Evolutionary conservation across 2,113 vertebrate genomes (phyloP).

Genomic region (Xerus inauris): DNA sequence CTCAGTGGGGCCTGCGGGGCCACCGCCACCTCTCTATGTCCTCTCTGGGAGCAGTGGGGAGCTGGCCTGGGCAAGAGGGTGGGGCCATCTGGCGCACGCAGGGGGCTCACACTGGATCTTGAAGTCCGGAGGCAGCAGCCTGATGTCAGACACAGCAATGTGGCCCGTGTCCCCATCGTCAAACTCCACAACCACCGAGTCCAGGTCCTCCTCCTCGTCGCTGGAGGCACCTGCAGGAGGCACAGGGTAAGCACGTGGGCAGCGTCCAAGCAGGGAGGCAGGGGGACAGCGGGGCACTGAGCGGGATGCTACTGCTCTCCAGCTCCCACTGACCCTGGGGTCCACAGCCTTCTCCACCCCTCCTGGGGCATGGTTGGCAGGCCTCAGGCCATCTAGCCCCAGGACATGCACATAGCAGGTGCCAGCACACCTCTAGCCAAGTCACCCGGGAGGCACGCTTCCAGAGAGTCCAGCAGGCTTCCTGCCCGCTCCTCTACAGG

Average conservation of each 20-base stretch:
- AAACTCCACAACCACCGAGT: conserved; percentile 95
- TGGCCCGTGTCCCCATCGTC: conserved; percentile 96
- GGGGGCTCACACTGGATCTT: conserved; percentile 93
- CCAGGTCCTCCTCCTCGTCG: conserved; percentile 89
- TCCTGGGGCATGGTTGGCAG: too few species aligned
- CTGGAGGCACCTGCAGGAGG: conserved; percentile 84
- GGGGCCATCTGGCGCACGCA: too few species aligned
- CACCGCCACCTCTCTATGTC: rapidly evolving
- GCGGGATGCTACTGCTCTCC: background rate
- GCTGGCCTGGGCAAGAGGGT: background rate
- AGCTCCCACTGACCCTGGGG: background rate
- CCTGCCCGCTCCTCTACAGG: too few species aligned
- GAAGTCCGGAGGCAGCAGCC: conserved; percentile 95
- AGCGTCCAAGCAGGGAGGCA: background rate
- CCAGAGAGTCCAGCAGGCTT: background rate
- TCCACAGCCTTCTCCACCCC: background rate
- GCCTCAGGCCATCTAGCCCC: too few species aligned
- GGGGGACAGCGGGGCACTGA: rapidly evolving
- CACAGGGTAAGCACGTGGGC: rapidly evolving
- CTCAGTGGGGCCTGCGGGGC: background rate
- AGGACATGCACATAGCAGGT: too few species aligned
- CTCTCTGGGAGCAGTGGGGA: too few species aligned
- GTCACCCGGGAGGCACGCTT: background rate
- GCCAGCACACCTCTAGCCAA: too few species aligned
- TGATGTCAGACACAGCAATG: conserved; percentile 95